Percentiles rank a stretch among this genome's conserved stretches.
phyloP scores from a whole-genome alignment of 2,113 vertebrate species.

The Acanthochromis polyacanthus region DNA sequence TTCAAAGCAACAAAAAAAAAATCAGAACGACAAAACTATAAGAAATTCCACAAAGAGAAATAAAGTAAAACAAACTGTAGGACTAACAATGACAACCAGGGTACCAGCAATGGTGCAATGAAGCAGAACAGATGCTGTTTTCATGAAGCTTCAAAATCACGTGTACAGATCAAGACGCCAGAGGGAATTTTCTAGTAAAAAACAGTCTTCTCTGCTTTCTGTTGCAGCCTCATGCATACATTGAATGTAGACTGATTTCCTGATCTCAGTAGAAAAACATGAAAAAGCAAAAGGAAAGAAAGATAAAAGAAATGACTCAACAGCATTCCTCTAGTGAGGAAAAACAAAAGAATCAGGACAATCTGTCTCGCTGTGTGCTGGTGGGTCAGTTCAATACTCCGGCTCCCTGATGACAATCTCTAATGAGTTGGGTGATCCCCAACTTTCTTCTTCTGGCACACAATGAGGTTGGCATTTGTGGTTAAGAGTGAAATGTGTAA shows the following conservation, averaged over 20 bases:
- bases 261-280: neutral
- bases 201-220: conserved; percentile 1
- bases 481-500: neutral
- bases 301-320: too few relatives aligned
- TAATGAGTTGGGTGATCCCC: neutral
- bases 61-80: neutral
- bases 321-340: neutral
- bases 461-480: neutral
- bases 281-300: neutral
- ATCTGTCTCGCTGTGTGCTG: neutral
- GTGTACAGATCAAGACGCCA: conserved; percentile 1
- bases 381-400: neutral
- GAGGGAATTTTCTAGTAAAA: neutral
- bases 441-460: neutral
- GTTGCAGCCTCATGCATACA: neutral
- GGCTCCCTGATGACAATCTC: too few relatives aligned
- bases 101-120: neutral
- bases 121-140: conserved; percentile 7
- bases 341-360: neutral
- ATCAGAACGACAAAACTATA: neutral
- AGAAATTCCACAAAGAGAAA: neutral
- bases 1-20: conserved; percentile 10
- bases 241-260: neutral
- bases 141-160: conserved; percentile 24
- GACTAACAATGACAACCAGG: neutral